phyloP scores from a whole-genome alignment of 2,797 vertebrate genomes.

The Garrulus glandarius region DNA sequence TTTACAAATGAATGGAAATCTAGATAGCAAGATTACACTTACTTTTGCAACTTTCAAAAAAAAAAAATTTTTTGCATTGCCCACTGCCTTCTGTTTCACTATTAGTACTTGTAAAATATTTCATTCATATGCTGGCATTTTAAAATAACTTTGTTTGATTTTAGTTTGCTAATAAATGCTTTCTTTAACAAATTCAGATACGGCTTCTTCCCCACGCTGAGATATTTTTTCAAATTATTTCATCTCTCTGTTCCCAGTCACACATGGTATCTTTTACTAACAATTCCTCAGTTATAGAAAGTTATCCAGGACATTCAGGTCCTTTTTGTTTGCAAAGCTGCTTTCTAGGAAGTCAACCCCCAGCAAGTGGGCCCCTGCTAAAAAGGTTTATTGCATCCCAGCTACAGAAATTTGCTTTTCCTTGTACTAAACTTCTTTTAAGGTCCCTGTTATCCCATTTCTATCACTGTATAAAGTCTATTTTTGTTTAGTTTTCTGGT shows the following conservation, averaged over 20 bases:
- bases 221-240: neutral
- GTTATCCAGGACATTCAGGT: neutral
- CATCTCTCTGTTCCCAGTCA: neutral
- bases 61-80: neutral
- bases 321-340: neutral
- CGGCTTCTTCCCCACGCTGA: neutral
- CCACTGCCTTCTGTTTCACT: neutral
- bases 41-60: neutral
- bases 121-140: neutral
- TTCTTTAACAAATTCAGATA: neutral
- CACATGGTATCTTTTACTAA: neutral
- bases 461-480: neutral
- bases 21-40: neutral
- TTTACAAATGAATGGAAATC: conserved; percentile 23
- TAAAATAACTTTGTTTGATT: neutral
- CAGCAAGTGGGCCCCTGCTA: neutral
- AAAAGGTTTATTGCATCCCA: neutral
- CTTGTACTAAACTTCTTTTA: neutral
- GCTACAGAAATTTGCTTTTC: neutral
- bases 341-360: neutral
- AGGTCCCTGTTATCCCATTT: neutral
- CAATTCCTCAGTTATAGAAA: neutral
- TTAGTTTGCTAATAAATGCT: neutral
- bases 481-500: neutral
- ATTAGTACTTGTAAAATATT: neutral